Evolutionary conservation across 1,140 invertebrate genomes (phyloP), one percentile per base, ranked within the genome.

Genomic region (Uloborus diversus): DNA sequence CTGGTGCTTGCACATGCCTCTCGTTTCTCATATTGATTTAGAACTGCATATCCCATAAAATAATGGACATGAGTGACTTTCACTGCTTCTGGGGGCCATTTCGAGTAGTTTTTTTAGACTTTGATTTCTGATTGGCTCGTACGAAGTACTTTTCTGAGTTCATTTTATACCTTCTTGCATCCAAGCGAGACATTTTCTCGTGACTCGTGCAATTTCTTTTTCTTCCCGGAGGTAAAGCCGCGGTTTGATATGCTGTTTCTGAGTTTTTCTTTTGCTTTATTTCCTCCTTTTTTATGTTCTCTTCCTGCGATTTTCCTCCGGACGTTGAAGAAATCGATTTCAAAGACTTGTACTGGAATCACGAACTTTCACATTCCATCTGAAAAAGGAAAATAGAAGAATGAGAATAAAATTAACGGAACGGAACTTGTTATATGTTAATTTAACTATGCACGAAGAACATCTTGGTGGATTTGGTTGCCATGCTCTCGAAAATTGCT

Each of bases 361-460:
- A 76, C 37, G 57, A 61, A 73, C 17, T 53, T 47, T 47, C 33
- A 32, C 13, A n/a, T 49, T 32, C 42, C 28, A 76, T 56, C 73
- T 76, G 25, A 11, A 47, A 47, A n/a, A n/a, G 33, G 42, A 65
- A 76, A 47, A 65, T 53, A 53, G 47, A 33, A 25, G 11, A 30
- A 1, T 14, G 49, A 56, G 47, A 61, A 76, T 13, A 35, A 27
- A 64, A 56, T 76, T 65, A 76, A 33, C 11, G 23, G n/a, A 33
- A 64, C 51, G 42, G 61, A 71, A 59, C 69, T 42, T 47, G 28
- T 64, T 30, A 62, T 20, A 42, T 61, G 57, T 75, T 62, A 75
- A 62, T 75, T 75, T 62, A 62, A 62, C 59, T 59, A 75, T 51
- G 56, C 70, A 51, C 59, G 59, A 32, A 75, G 28, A 2, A 75